A percentile compares a stretch with the other conserved stretches of the same genome.
Evolutionary conservation across 2,888 invertebrate species (phyloP).

Genomic region (Leptura quadrifasciata): DNA sequence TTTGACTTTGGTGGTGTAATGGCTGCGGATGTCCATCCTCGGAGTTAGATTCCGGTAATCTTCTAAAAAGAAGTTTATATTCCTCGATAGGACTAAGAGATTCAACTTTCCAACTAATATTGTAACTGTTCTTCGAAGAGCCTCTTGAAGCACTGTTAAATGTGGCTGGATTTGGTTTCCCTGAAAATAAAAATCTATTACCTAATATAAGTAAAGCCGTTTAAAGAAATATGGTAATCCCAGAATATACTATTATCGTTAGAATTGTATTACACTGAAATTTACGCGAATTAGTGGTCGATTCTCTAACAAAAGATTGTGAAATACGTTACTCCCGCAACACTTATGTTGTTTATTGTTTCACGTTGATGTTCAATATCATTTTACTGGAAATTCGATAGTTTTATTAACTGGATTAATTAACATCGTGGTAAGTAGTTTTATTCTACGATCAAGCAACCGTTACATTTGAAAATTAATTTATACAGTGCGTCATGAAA

Average conservation of each 20-base stretch:
- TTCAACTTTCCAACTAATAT: constrained; percentile 82
- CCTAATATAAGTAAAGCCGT: neutral
- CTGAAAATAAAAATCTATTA: constrained; percentile 68
- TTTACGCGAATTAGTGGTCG: neutral
- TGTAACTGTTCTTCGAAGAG: constrained; percentile 78
- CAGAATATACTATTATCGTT: constrained; percentile 16
- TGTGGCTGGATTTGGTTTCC: constrained; percentile 80
- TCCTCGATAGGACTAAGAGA: constrained; percentile 82
- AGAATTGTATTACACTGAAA: constrained; percentile 13
- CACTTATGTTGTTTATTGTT: neutral
- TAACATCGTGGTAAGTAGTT: neutral
- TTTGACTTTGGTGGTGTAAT: constrained; percentile 73
- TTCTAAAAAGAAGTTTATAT: constrained; percentile 80
- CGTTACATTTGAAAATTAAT: too few species aligned
- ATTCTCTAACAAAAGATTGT: neutral
- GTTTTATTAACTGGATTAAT: neutral
- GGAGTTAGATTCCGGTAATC: constrained; percentile 75
- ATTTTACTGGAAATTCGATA: neutral
- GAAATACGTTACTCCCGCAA: neutral
- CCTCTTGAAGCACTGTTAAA: constrained; percentile 80
- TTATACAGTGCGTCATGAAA: too few species aligned
- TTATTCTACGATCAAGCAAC: too few species aligned
- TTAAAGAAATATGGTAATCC: constrained; percentile 13
- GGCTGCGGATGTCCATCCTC: constrained; percentile 73
- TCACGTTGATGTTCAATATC: neutral